Evolutionary conservation across 2,797 vertebrate genomes (phyloP), one percentile per base, ranked within the genome.

Genomic region (Hypotaenidia okinawae): DNA sequence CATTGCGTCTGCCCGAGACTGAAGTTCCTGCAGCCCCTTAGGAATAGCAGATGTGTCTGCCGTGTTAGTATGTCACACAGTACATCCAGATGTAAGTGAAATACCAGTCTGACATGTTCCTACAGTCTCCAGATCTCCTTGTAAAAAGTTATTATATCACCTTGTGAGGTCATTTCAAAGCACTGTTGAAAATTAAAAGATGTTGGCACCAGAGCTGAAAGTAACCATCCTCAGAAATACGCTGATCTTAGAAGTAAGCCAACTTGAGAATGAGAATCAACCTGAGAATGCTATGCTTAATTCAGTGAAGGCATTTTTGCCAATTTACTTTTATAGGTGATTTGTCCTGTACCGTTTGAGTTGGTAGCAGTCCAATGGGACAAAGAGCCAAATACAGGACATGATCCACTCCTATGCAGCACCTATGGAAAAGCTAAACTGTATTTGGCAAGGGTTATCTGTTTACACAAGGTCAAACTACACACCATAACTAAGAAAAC

Each of bases 1-100:
- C 76, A 94, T 51, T 91, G 45, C 78, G 79, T 76, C 77, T 91
- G 57, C 84, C 86, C 12, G 11, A 74, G 87, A 87, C 87, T 91
- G 52, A 97, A 94, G 89, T 66, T 94, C 66, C 47, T 67, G 89
- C n/a, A 68, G 43, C 10, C 79, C 47, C 93, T 82, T 3, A 92
- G 68, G 76, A 95, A 83, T 3, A 73, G 57, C 24, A 96, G 67
- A 82, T 64, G 51, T 75, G 93, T 84, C 58, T 67, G 79, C 14
- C 16, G 82, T 74, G 4, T 90, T 96, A 61, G 83, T 84, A 78
- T 87, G 87, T 88, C 88, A 93, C 55, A 78, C 21, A 79, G 22
- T 23, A 84, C 87, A 84, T 43, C 57, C 9, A 68, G 76, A 87
- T 69, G 9, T 23, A 96, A 91, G 77, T 59, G 64, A 93, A 95